These are phyloP conservation scores for Craniophora ligustri DNA, from an alignment of 2,888 invertebrate species.

Conservation along the genomic window DNA sequence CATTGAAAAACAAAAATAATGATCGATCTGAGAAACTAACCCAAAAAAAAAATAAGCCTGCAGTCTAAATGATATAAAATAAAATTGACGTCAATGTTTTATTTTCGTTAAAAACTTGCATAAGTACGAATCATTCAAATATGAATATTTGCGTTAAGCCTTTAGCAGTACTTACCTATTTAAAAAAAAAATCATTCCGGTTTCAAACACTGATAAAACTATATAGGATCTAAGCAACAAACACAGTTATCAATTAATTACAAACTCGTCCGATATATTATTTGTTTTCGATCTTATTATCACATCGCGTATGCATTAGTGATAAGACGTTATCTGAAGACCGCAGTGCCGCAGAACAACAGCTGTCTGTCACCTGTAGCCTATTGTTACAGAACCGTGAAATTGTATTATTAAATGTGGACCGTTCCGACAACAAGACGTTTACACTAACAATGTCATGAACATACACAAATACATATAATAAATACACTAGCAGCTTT, in stretches of 20 bases:
- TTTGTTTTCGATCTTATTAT: conserved; percentile 61
- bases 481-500: no score
- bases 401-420: conserved; percentile 50
- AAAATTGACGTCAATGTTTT: no score
- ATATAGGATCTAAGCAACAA: conserved; percentile 22
- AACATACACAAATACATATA: conserved; percentile 21
- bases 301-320: conserved; percentile 55
- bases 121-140: no score
- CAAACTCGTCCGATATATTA: conserved; percentile 46
- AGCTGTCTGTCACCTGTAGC: conserved; percentile 63
- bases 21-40: no score
- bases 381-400: conserved; percentile 45
- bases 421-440: conserved; percentile 45
- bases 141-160: no score
- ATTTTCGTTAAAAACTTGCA: no score
- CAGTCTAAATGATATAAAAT: no score
- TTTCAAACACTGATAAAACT: conserved; percentile 21
- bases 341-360: conserved; percentile 55
- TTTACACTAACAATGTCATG: conserved; percentile 52
- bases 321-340: conserved; percentile 68
- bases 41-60: no score
- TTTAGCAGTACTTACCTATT: no score
- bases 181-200: no score
- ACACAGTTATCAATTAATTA: conserved; percentile 55
- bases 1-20: no score